These are phyloP conservation scores for Micrasema minimum DNA, from an alignment of 1,140 invertebrate genomes.

Conservation along the genomic window DNA sequence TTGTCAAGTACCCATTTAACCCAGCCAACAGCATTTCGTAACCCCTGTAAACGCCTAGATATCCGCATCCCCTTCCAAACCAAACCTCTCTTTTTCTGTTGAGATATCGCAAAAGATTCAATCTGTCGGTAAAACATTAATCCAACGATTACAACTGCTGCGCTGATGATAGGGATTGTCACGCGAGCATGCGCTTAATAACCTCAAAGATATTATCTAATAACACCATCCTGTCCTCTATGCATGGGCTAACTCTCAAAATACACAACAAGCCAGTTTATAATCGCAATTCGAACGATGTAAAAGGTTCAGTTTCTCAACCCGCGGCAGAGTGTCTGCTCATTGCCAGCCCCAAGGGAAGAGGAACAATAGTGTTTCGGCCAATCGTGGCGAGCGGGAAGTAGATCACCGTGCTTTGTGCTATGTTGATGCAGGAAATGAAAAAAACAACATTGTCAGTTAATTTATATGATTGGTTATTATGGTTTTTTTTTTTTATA, in stretches of 20 bases:
- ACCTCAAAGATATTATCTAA: too few relatives aligned
- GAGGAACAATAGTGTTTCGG: background rate
- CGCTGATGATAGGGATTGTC: too few relatives aligned
- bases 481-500: too few relatives aligned
- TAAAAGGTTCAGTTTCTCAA: slow-evolving; percentile 25
- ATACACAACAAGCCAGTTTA: background rate
- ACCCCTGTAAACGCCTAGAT: too few relatives aligned
- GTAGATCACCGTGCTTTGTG: background rate
- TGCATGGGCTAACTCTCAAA: background rate
- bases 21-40: too few relatives aligned
- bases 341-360: background rate
- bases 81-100: too few relatives aligned
- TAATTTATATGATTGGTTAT: too few relatives aligned
- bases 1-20: too few relatives aligned
- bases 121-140: too few relatives aligned
- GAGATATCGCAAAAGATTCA: too few relatives aligned
- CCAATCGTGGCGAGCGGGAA: slow-evolving; percentile 5
- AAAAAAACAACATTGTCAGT: background rate
- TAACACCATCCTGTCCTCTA: slow-evolving; percentile 11
- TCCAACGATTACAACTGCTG: too few relatives aligned
- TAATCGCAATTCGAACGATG: slow-evolving; percentile 11
- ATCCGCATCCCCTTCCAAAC: too few relatives aligned
- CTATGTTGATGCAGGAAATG: slow-evolving; percentile 14
- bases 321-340: slow-evolving; percentile 19
- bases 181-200: background rate